These are phyloP conservation scores for Drosophila pseudotalamancana DNA, from an alignment of 2,888 invertebrate genomes.

Conservation along the genomic window DNA sequence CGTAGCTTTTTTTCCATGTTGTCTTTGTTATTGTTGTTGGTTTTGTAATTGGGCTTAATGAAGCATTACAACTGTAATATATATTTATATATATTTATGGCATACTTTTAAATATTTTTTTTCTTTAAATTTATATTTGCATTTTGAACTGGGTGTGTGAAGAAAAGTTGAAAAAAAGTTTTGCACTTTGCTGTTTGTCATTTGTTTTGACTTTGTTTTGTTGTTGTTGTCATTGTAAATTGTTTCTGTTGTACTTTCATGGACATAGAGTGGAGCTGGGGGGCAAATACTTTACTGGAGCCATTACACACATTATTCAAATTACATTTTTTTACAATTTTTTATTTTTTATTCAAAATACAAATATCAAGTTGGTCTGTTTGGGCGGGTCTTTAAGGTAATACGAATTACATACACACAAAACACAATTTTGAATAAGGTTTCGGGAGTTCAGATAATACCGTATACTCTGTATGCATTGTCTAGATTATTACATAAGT, in stretches of 20 bases:
- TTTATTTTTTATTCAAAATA: constrained; percentile 11
- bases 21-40: constrained; percentile 40
- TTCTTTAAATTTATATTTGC: constrained; percentile 57
- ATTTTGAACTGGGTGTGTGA: constrained; percentile 84
- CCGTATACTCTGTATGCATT: constrained; percentile 19
- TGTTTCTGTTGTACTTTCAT: constrained; percentile 49
- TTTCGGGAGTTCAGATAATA: background rate
- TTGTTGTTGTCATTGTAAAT: constrained; percentile 40
- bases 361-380: constrained; percentile 33
- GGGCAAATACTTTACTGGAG: constrained; percentile 34
- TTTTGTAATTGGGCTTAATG: constrained; percentile 40
- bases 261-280: constrained; percentile 17
- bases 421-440: constrained; percentile 51
- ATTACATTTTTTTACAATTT: constrained; percentile 8
- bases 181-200: constrained; percentile 56
- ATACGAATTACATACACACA: constrained; percentile 69
- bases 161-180: constrained; percentile 52
- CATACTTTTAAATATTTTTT: constrained; percentile 7
- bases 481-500: constrained; percentile 46
- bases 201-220: constrained; percentile 35
- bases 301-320: constrained; percentile 35
- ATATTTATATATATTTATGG: constrained; percentile 11
- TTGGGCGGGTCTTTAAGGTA: constrained; percentile 36
- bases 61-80: constrained; percentile 21
- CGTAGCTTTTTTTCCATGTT: constrained; percentile 29